Evolutionary conservation across 2,888 invertebrate species (phyloP), one percentile per base, ranked within the genome.

Genomic region (Alloscopus bannaensis): DNA sequence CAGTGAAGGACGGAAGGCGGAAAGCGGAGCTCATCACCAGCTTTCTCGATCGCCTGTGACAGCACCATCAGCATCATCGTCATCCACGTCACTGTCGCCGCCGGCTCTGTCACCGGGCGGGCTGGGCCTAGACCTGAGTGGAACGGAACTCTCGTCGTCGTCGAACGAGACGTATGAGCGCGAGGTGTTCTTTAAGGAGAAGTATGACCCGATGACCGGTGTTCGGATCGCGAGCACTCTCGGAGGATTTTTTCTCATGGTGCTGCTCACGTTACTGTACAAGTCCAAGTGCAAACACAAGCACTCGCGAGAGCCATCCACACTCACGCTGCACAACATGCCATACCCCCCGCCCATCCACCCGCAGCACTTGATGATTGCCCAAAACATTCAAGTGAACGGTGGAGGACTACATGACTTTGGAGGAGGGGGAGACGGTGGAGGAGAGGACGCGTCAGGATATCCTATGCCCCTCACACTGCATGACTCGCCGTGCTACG

Each of bases 121-220:
- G 18, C 47, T n/a, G 13, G 6, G 6, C 11, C 20, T 18, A 18
- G 20, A 20, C 20, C 13, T n/a, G 20, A 22, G 22, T 22, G 11
- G 20, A 18, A 50, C 50, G 11, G n/a, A n/a, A n/a, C n/a, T n/a
- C n/a, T 22, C 50, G 22, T 28, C 31, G 11, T 65, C 45, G 50
- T 26, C 52, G 24, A 66, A 73, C 36, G 69, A 29, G 69, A 70
- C 72, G 66, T 28, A 28, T 72, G 93, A 94, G 88, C 91, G 92
- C 87, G 91, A 93, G 87, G 93, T 93, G 87, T 94, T 94, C 88
- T 96, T 94, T 90, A 95, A 95, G 90, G 93, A 93, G 87, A 94
- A 95, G 42, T 97, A 97, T 90, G 95, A 96, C 91, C 94, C 94
- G 88, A 96, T 95, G 95, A 96, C 96, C 87, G 96, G 96, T 85